Evolutionary conservation across 2,113 vertebrate genomes (phyloP).

Genomic region (Glaucidium brasilianum): DNA sequence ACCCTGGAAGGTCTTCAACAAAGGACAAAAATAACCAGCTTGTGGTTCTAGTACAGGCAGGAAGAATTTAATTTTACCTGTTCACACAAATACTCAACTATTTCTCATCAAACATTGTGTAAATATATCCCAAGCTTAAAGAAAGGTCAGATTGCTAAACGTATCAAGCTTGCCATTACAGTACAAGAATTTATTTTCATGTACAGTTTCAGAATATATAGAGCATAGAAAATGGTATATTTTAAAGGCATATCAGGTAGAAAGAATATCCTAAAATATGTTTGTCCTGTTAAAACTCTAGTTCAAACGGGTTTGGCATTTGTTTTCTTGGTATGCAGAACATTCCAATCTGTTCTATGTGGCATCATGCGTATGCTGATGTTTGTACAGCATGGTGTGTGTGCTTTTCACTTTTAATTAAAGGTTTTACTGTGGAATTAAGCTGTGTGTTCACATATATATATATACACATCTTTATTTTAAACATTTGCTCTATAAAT

Average conservation of each 20-base stretch:
- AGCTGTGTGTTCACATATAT: not conserved
- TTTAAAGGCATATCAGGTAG: conserved; percentile 42
- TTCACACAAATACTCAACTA: not conserved
- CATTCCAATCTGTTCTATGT: not conserved
- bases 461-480: not conserved
- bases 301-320: not conserved
- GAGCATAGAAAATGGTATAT: conserved; percentile 59
- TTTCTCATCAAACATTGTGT: not conserved
- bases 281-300: not conserved
- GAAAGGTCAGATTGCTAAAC: not conserved
- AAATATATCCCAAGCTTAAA: conserved; percentile 11
- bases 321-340: not conserved
- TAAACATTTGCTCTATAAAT: not conserved
- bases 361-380: not conserved
- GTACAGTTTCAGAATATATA: conserved; percentile 65
- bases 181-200: conserved; percentile 63
- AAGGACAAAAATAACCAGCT: conserved; percentile 29
- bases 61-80: conserved; percentile 2
- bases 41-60: conserved; percentile 30
- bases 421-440: not conserved
- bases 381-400: not conserved
- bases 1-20: not conserved
- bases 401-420: not conserved
- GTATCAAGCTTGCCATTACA: not conserved
- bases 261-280: conserved; percentile 3